Conservation (phyloP, 2,113 vertebrate genomes). For the Chlamydotis undulata region DNA sequence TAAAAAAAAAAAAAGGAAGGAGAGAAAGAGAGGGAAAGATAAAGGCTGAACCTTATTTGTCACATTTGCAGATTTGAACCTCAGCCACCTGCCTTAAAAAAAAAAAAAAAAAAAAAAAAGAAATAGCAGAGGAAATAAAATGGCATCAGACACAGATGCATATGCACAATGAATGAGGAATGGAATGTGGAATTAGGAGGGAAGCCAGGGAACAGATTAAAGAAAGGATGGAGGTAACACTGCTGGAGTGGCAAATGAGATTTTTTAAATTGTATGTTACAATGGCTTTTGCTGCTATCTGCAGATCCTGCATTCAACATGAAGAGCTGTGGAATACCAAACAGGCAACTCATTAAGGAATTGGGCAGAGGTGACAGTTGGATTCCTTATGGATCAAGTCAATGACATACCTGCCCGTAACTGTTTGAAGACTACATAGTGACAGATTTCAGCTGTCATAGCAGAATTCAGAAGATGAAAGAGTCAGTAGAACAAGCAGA, state of each 20-base stretch:
- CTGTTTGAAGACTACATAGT: slow-evolving; percentile 41
- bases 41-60: slow-evolving; percentile 6
- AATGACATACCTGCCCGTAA: background rate
- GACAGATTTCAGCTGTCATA: background rate
- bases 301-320: slow-evolving; percentile 6
- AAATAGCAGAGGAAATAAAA: slow-evolving; percentile 33
- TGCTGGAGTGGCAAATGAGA: background rate
- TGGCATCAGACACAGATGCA: background rate
- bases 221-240: background rate
- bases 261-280: background rate
- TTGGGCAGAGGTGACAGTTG: slow-evolving; percentile 3
- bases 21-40: background rate
- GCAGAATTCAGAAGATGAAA: slow-evolving; percentile 58
- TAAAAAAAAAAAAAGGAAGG: background rate
- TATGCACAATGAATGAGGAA: slow-evolving; percentile 8
- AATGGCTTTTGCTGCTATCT: slow-evolving; percentile 24
- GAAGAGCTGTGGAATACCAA: slow-evolving; percentile 14
- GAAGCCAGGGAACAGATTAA: background rate
- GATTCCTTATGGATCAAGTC: slow-evolving; percentile 34
- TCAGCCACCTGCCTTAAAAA: background rate
- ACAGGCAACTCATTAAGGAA: slow-evolving; percentile 55
- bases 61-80: background rate
- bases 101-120: background rate
- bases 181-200: background rate
- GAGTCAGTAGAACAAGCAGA: slow-evolving; percentile 16